Evolutionary conservation across 1,140 invertebrate species (phyloP).

Genomic region (Euwallacea similis): DNA sequence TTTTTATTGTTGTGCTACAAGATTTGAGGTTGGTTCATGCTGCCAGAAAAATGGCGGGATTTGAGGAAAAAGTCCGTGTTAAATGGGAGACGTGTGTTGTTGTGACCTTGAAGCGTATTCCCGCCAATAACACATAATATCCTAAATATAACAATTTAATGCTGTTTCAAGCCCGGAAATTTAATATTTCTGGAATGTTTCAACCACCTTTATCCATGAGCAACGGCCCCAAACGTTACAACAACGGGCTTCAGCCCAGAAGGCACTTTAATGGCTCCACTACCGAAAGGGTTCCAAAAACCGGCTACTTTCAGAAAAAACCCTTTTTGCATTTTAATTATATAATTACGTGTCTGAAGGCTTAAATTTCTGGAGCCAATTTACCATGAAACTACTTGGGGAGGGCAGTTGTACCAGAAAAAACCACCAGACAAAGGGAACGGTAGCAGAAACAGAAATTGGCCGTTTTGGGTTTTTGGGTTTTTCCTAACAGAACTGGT

Average conservation of each 20-base stretch:
- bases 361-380: no score
- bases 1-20: background rate
- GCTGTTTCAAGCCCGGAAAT: no score
- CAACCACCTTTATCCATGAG: no score
- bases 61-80: slow-evolving; percentile 16
- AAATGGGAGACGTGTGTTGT: slow-evolving; percentile 3
- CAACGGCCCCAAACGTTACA: no score
- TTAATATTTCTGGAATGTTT: no score
- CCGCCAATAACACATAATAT: slow-evolving; percentile 38
- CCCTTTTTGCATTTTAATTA: no score
- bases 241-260: no score
- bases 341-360: no score
- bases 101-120: slow-evolving; percentile 14
- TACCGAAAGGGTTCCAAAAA: background rate
- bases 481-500: slow-evolving; percentile 51
- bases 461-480: slow-evolving; percentile 32
- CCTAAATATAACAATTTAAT: slow-evolving; percentile 23
- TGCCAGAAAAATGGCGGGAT: slow-evolving; percentile 25
- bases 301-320: background rate
- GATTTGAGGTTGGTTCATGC: background rate
- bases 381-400: no score
- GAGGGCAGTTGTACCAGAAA: no score
- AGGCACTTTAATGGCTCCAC: no score
- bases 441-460: slow-evolving; percentile 29
- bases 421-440: slow-evolving; percentile 32